Evolutionary conservation across 1,140 invertebrate species (phyloP), one percentile per base, ranked within the genome.

Genomic region (Orussus abietinus): DNA sequence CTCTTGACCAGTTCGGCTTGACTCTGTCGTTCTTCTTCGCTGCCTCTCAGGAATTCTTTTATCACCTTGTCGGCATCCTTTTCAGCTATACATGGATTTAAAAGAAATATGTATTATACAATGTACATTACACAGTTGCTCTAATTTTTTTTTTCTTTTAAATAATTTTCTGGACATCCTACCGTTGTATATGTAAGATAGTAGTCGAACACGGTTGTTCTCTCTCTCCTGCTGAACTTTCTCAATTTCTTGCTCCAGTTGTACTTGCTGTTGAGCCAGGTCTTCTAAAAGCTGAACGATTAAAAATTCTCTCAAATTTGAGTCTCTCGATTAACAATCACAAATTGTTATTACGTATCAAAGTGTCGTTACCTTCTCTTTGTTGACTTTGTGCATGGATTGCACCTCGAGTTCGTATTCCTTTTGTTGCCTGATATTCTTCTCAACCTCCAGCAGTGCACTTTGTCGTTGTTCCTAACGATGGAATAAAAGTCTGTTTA

Each of bases 161-260:
- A 45, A 38, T 35, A 28, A 36, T 31, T 47, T 38, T 49, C n/a
- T 32, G 28, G 31, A n/a, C 7, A 30, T 34, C 28, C 34, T 60
- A 71, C 68, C 66, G 40, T 65, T 59, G 25, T 62, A 63, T 57
- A 73, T 67, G 10, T 61, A 60, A 3, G 60, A 62, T 17, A 73
- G 55, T 19, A 87, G 66, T 55, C 73, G 73, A 48, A 75, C 69
- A 55, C 80, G 72, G 47, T 86, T 83, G 14, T 64, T 47, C 51
- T 86, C 83, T 59, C 72, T 78, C 51, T 75, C 66, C 51, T 77
- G 76, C 53, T 86, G 84, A 43, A 85, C 73, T 66, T 79, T 81
- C 43, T 75, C 75, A 36, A 86, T 76, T 67, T 84, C 77, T 43
- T 58, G 62, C 53, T 85, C 81, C 15, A 85, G 63, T 50, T 80